These are phyloP conservation scores for Andrena haemorrhoa DNA, from an alignment of 2,888 invertebrate genomes.

Conservation along the genomic window DNA sequence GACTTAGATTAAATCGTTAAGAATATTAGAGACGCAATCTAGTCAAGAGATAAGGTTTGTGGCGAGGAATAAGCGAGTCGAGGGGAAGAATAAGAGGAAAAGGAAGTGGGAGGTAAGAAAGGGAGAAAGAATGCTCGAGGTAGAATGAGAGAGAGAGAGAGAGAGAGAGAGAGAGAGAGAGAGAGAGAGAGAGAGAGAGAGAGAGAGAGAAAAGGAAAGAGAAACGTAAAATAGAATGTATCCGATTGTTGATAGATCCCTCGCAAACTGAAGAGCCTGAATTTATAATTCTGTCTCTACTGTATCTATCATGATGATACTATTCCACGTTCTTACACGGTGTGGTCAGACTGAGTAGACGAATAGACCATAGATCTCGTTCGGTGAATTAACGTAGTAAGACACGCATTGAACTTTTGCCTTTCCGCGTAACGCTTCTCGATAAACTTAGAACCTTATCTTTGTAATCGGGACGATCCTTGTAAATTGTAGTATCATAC, in stretches of 20 bases:
- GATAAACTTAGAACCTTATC: constrained; percentile 47
- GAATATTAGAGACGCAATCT: constrained; percentile 83
- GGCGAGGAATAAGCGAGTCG: constrained; percentile 31
- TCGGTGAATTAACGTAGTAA: constrained; percentile 51
- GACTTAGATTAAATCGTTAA: constrained; percentile 76
- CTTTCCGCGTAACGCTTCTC: constrained; percentile 59
- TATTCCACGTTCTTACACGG: constrained; percentile 73
- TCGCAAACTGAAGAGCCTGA: constrained; percentile 73
- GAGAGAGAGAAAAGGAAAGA: constrained; percentile 5
- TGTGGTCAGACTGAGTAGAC: constrained; percentile 74
- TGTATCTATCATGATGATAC: constrained; percentile 70
- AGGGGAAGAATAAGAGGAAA: constrained; percentile 11
- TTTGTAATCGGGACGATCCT: constrained; percentile 44
- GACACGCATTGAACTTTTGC: constrained; percentile 56
- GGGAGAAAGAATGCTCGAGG: constrained; percentile 8
- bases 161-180: constrained; percentile 6
- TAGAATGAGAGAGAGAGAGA: constrained; percentile 3
- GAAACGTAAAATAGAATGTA: constrained; percentile 43
- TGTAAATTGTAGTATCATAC: constrained; percentile 52
- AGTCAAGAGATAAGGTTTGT: constrained; percentile 79
- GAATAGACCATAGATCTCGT: constrained; percentile 65
- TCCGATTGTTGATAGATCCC: constrained; percentile 65
- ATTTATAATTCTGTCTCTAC: constrained; percentile 71
- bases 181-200: constrained; percentile 4
- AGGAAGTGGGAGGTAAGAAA: not conserved